Evolutionary conservation across 2,888 invertebrate species (phyloP).

Genomic region (Diogma glabrata): DNA sequence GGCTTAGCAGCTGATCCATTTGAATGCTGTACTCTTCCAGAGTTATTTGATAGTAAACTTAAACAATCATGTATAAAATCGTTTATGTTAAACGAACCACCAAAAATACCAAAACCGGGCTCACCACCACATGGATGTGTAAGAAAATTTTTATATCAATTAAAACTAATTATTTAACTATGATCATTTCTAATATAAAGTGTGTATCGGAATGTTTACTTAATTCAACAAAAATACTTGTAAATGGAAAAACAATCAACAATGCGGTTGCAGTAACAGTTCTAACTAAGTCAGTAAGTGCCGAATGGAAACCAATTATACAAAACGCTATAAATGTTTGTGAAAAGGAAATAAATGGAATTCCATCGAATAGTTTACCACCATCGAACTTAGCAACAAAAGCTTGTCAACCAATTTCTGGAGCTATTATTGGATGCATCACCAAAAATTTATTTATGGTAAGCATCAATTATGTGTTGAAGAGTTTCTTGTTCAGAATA

Average conservation of each 20-base stretch:
- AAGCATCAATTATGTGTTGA: no score
- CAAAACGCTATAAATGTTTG: background rate
- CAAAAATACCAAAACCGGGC: background rate
- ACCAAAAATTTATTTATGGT: background rate
- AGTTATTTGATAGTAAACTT: background rate
- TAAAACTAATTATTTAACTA: no score
- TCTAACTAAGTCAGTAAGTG: no score
- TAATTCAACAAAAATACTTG: background rate
- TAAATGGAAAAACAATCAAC: background rate
- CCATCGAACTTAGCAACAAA: background rate
- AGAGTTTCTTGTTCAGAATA: no score
- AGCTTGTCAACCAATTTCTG: background rate
- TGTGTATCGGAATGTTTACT: constrained; percentile 5
- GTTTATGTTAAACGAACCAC: no score
- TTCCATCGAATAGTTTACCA: background rate
- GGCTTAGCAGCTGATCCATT: background rate
- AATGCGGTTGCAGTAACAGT: background rate
- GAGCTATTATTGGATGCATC: background rate
- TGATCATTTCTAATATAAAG: no score
- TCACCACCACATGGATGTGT: background rate
- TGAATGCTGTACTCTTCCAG: background rate
- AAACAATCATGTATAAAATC: no score
- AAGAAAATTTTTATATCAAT: background rate
- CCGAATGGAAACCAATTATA: background rate
- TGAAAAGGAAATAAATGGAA: background rate